Evolutionary conservation across 92 coral and sea anemone genomes (phyloP).

Genomic region (Umimayanthus chanpuru): DNA sequence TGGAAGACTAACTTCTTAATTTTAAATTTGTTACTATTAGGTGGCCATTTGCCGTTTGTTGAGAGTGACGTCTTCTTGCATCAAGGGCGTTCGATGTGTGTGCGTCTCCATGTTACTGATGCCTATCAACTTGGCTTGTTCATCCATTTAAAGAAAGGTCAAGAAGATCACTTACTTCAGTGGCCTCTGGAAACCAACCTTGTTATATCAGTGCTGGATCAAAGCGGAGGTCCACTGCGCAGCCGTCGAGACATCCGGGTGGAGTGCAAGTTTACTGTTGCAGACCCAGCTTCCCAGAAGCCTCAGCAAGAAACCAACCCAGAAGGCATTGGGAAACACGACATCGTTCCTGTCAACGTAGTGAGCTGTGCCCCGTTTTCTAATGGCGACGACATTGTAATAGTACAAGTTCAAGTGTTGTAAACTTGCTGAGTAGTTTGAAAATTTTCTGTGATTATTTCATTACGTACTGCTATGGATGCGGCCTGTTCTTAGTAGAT

Average conservation of each 20-base stretch:
- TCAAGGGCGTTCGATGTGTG: neutral
- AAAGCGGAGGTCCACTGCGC: neutral
- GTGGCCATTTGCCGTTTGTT: neutral
- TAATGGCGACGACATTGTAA: neutral
- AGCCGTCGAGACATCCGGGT: neutral
- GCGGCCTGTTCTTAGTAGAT: no score
- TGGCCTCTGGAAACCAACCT: neutral
- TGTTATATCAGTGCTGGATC: neutral
- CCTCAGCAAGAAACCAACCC: neutral
- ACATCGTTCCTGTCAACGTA: neutral
- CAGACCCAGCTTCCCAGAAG: neutral
- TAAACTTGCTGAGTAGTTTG: neutral
- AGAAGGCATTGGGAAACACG: neutral
- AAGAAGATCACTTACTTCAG: neutral
- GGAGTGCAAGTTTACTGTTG: neutral
- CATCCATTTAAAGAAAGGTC: neutral
- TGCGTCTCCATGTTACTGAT: neutral
- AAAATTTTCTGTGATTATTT: no score
- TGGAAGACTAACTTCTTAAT: no score
- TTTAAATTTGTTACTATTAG: neutral
- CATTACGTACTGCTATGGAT: no score
- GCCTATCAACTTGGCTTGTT: neutral
- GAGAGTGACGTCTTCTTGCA: neutral
- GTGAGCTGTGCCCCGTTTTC: neutral
- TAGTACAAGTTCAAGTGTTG: neutral